Percentiles rank a stretch among this genome's conserved stretches.
phyloP scores from a whole-genome alignment of 30 jellyfish, hydroid and myxozoan species.

The Hydractinia symbiolongicarpus region DNA sequence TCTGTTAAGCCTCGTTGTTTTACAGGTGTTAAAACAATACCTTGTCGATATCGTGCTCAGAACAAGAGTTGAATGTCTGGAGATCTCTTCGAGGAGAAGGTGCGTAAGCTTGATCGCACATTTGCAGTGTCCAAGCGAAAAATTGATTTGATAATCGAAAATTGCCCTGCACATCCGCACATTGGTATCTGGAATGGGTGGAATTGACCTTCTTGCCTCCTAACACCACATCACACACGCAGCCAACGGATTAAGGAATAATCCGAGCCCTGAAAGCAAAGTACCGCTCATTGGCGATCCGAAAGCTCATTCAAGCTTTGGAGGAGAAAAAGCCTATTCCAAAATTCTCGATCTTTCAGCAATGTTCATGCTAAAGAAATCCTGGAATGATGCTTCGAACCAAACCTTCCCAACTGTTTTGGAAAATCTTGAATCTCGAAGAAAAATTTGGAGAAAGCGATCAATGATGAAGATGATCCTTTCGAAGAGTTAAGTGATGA shows the following conservation, averaged over 20 bases:
- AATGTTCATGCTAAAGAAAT: constrained; percentile 31
- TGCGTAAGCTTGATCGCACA: constrained; percentile 37
- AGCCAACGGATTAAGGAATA: constrained; percentile 65
- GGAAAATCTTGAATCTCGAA: constrained; percentile 41
- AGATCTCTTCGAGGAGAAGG: constrained; percentile 42
- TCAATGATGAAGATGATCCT: constrained; percentile 14
- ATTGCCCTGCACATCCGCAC: constrained; percentile 54
- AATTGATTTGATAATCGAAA: too few species aligned
- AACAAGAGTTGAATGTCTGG: constrained; percentile 42
- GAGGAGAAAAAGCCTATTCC: constrained; percentile 28
- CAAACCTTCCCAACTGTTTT: constrained; percentile 42
- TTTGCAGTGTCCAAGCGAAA: constrained; percentile 36
- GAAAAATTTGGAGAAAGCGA: constrained; percentile 3
- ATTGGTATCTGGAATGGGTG: constrained; percentile 42
- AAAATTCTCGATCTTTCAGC: background rate
- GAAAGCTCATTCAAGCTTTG: constrained; percentile 38
- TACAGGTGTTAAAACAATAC: constrained; percentile 32
- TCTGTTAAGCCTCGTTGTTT: constrained; percentile 39
- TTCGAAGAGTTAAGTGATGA: constrained; percentile 10
- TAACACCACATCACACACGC: constrained; percentile 46
- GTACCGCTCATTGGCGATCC: constrained; percentile 32
- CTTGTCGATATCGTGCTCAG: constrained; percentile 34
- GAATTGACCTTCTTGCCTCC: constrained; percentile 48
- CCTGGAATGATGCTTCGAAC: constrained; percentile 34
- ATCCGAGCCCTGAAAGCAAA: constrained; percentile 34